Base-by-base conservation (phyloP, 1,140 invertebrate genomes). In the Mesaphorura yosii region DNA sequence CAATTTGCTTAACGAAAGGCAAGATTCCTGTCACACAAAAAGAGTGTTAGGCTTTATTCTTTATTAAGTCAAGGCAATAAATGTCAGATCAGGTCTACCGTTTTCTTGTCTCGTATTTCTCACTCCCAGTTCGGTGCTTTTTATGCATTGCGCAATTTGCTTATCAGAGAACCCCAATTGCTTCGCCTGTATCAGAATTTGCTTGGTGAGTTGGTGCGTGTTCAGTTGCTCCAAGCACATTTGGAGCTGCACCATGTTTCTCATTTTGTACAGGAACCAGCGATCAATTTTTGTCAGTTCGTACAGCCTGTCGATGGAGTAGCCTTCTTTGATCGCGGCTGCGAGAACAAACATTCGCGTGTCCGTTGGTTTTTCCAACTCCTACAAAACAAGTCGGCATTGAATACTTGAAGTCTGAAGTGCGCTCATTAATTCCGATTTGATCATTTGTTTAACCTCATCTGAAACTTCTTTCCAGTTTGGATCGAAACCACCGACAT, bases 261-360 rank as follows among this genome's bases (percentile, higher is more conserved):
- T 82, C 77, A 99, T 86, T 70, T 96, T 96, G 58, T 88, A 72
- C 1, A 99, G 74, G 68, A 99, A 99, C 94, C 94, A 99, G 34
- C 74, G 73, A 69, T 99, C 95, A 64, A 99, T 99, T 70, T 93
- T 92, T 1, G 95, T 99, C 7, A 98, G 68, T 22, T 88, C 76
- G 67, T 97, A 89, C 0, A 98, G 66, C 55, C 79, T 77, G 47
- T 94, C 82, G 17, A 97, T 76, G 14, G 76, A 71, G 65, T 93
- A 94, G 7, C 81, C 81, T 2, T 70, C 69, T 64, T 82, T 84
- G 4, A 99, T 69, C 0, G 95, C 93, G 1, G 93, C 88, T 1
- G 95, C 93, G 52, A 99, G 66, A 0, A 96, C 89, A 71, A 97
- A 94, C 76, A 97, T 96, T 42, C 95, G 73, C 64, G 92, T 92